phyloP scores from a whole-genome alignment of 2,113 vertebrate species.

The Turdus rufiventris region DNA sequence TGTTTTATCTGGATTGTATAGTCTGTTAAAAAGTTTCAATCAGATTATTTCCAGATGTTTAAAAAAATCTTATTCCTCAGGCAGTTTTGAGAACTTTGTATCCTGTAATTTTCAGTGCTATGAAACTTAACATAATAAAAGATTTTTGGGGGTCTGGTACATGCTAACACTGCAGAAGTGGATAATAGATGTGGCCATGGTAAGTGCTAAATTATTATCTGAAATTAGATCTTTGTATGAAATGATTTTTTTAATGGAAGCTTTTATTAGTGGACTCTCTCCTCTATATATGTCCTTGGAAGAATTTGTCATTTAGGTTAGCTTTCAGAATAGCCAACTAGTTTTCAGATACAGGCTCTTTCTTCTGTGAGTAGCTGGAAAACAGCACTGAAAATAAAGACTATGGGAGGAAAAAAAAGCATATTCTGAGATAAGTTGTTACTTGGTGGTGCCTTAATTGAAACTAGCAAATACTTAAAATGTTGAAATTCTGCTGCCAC shows the following conservation, averaged over 20 bases:
- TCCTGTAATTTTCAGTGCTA: not conserved
- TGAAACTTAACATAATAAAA: slow-evolving; percentile 65
- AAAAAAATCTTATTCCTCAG: not conserved
- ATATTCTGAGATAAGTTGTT: not conserved
- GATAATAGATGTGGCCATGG: slow-evolving; percentile 90
- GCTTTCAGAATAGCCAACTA: not conserved
- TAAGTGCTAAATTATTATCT: slow-evolving; percentile 59
- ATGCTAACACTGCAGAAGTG: slow-evolving; percentile 82
- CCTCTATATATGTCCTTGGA: not conserved
- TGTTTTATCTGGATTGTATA: not conserved
- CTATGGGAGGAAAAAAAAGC: accelerated
- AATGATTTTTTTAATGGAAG: not conserved
- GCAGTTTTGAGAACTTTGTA: not conserved
- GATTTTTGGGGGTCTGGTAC: slow-evolving; percentile 83
- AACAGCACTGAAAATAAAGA: not conserved
- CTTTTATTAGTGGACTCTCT: not conserved
- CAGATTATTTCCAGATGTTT: slow-evolving; percentile 4
- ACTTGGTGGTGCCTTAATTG: not conserved
- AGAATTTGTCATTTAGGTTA: not conserved
- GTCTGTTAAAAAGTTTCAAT: not conserved
- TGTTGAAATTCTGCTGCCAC: not conserved
- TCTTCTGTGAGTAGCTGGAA: not conserved
- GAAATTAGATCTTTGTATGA: not conserved
- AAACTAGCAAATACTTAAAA: not conserved
- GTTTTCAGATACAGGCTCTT: not conserved